Evolutionary conservation across 2,888 invertebrate genomes (phyloP), one percentile per base, ranked within the genome.

Genomic region (Heliconius erato): DNA sequence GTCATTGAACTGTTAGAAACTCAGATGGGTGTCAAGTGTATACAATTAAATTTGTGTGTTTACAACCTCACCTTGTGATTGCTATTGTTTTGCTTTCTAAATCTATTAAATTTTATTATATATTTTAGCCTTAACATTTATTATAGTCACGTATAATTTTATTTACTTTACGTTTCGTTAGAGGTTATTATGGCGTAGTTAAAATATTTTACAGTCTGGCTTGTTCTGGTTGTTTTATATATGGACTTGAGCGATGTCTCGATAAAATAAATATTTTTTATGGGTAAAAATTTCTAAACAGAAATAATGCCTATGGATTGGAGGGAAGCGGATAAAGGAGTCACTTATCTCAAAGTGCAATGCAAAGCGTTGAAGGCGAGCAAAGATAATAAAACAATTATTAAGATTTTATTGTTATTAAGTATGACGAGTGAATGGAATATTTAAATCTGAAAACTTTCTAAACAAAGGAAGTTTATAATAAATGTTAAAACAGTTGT

Each of bases 1-100:
- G 95, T 93, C 94, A 92, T 91, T 94, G 95, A 95, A 94, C 95
- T 84, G 88, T 86, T 89, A 88, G 90, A 91, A 90, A 88, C 86
- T 88, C 87, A 89, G 89, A 89, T 90, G 87, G 88, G 90, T 91
- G 91, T 90, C 92, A 93, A 91, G 93, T 92, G 88, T 77, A 63
- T 79, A 79, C 54, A 77, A 82, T 76, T 81, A 77, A 69, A 76
- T 80, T 80, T 78, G 74, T 67, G 80, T 76, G 32, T 84, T 82
- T 71, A 84, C 69, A 35, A 71, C 71, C 32, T 49, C 68, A 67
- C 54, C 74, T 80, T 74, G 59, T 59, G 65, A 81, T 80, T 44
- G n/a, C 67, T n/a, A 69, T 49, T 76, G 68, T 79, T 74, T 78
- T 68, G 44, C 78, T 78, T 67, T 78, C 65, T 65, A 67, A 67